Conservation (phyloP, 1,140 invertebrate genomes). For the Phthorimaea operculella region DNA sequence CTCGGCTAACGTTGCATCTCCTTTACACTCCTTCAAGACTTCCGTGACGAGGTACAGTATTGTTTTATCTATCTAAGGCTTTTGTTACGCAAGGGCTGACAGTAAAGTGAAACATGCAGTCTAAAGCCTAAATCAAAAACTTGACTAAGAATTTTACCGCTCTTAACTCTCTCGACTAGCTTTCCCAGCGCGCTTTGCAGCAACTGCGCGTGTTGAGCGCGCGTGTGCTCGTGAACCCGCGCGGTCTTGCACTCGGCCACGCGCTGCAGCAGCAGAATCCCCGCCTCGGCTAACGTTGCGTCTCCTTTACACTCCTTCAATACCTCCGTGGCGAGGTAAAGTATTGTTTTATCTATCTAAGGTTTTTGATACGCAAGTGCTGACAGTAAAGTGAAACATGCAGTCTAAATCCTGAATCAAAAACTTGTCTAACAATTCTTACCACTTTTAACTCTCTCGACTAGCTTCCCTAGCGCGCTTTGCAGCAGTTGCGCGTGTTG, state of each 20-base stretch:
- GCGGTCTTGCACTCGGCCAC: background rate
- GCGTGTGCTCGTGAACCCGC: conserved; percentile 29
- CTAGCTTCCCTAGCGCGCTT: conserved; percentile 86
- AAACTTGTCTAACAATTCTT: conserved; percentile 9
- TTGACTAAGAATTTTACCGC: conserved; percentile 64
- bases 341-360: too few relatives aligned
- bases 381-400: too few relatives aligned
- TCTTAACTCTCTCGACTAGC: conserved; percentile 90
- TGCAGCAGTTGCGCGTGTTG: conserved; percentile 86
- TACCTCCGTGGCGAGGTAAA: conserved; percentile 91
- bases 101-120: too few relatives aligned
- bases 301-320: conserved; percentile 78
- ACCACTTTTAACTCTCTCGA: conserved; percentile 90
- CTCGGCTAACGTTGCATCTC: conserved; percentile 66
- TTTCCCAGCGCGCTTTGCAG: conserved; percentile 89
- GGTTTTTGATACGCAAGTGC: too few relatives aligned
- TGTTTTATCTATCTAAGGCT: too few relatives aligned
- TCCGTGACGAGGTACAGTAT: conserved; percentile 92
- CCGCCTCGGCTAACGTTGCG: conserved; percentile 69
- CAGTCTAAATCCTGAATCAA: too few relatives aligned
- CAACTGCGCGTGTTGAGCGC: conserved; percentile 78
- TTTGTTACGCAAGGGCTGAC: too few relatives aligned
- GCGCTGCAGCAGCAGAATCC: too few relatives aligned
- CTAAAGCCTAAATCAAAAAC: too few relatives aligned
- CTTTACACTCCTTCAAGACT: conserved; percentile 82